phyloP scores from a whole-genome alignment of 2,113 vertebrate species.

The Saguinus midas region DNA sequence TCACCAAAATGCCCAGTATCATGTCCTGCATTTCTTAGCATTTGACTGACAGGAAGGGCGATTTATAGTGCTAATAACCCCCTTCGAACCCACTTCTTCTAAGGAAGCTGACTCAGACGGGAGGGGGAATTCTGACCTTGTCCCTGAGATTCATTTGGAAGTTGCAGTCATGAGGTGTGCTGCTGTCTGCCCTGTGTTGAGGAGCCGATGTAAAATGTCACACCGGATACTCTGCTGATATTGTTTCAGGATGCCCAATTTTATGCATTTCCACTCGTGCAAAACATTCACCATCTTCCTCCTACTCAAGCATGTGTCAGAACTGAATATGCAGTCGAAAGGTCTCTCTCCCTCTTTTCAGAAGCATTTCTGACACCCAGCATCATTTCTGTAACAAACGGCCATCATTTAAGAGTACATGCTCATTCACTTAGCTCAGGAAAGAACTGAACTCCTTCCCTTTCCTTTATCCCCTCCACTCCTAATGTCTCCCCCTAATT shows the following conservation, averaged over 20 bases:
- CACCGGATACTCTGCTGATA: conserved; percentile 24
- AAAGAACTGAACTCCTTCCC: neutral
- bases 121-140: conserved; percentile 73
- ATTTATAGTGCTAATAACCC: conserved; percentile 83
- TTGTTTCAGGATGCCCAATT: conserved; percentile 52
- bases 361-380: neutral
- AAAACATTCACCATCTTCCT: neutral
- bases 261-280: neutral
- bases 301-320: conserved; percentile 5
- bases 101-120: conserved; percentile 64
- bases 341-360: too few relatives aligned
- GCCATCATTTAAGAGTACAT: neutral
- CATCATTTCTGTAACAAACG: neutral
- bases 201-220: conserved; percentile 14
- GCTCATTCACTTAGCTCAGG: neutral
- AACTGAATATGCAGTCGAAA: neutral
- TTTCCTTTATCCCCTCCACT: neutral
- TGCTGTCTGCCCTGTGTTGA: conserved; percentile 59
- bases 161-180: conserved; percentile 69
- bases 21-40: conserved; percentile 73
- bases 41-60: conserved; percentile 84
- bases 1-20: conserved; percentile 80
- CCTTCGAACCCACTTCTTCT: conserved; percentile 77
- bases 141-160: conserved; percentile 76
- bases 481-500: neutral